These are phyloP conservation scores for Ophonus ardosiacus DNA, from an alignment of 2,888 invertebrate species.

Conservation along the genomic window DNA sequence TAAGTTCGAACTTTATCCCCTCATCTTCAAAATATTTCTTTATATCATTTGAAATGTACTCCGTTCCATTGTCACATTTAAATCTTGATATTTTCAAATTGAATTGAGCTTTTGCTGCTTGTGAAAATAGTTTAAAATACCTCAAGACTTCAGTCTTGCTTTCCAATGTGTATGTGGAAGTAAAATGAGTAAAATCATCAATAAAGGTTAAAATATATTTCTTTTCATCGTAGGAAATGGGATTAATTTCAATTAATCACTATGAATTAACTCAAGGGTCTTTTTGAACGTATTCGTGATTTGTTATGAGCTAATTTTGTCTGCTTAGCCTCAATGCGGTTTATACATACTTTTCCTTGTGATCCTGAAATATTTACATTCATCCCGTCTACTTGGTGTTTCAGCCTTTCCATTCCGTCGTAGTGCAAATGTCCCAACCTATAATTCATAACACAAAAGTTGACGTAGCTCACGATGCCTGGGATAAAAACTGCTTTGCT, in stretches of 20 bases:
- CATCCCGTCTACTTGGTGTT: conserved; percentile 57
- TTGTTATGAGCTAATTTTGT: conserved; percentile 63
- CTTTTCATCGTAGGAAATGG: conserved; percentile 66
- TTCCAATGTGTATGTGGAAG: conserved; percentile 64
- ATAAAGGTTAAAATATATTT: too few relatives aligned
- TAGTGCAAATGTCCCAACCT: conserved; percentile 65
- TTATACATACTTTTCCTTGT: conserved; percentile 52
- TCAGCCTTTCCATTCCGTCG: conserved; percentile 59
- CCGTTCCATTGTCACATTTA: conserved; percentile 69
- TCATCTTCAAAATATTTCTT: conserved; percentile 65
- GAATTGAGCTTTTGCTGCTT: conserved; percentile 68
- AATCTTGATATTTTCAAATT: conserved; percentile 67
- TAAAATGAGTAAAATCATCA: conserved; percentile 69
- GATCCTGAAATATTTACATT: conserved; percentile 40
- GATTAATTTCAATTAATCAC: conserved; percentile 68
- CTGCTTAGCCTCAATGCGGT: conserved; percentile 67
- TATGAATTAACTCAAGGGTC: conserved; percentile 67
- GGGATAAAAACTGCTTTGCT: too few relatives aligned
- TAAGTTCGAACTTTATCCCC: conserved; percentile 68
- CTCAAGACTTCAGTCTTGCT: conserved; percentile 67
- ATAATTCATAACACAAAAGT: too few relatives aligned
- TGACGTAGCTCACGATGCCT: too few relatives aligned
- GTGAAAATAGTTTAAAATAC: conserved; percentile 67
- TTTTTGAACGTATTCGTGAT: conserved; percentile 63
- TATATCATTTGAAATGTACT: conserved; percentile 70